Evolutionary conservation across 2,113 vertebrate species (phyloP).

Genomic region (Elaphurus davidianus): DNA sequence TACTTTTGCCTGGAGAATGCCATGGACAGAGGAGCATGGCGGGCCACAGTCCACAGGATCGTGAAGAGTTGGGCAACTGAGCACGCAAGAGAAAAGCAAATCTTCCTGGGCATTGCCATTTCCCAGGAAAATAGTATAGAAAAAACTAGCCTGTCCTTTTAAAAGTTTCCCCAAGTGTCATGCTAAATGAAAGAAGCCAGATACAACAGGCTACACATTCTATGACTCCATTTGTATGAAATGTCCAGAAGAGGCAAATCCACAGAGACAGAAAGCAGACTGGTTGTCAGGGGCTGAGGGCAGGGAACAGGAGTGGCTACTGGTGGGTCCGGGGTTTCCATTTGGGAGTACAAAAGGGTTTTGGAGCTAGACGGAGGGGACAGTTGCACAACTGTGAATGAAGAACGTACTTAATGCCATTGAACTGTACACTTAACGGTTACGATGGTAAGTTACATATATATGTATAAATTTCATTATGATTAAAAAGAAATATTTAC

Average conservation of each 20-base stretch:
- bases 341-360: neutral
- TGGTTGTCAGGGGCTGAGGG: neutral
- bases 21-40: neutral
- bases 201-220: neutral
- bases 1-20: neutral
- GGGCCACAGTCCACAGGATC: neutral
- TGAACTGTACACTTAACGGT: neutral
- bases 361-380: neutral
- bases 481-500: neutral
- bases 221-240: too few relatives aligned
- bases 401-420: too few relatives aligned
- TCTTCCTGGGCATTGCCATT: neutral
- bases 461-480: neutral
- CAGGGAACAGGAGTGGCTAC: neutral
- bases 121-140: neutral
- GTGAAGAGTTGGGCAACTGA: neutral
- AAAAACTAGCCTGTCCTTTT: neutral
- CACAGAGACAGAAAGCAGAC: neutral
- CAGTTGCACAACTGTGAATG: neutral
- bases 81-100: neutral
- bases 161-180: neutral
- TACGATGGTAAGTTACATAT: too few relatives aligned
- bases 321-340: rapidly evolving
- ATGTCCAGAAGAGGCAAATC: neutral
- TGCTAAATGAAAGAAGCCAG: neutral